Evolutionary conservation across 1,140 invertebrate genomes (phyloP).

Genomic region (Eueides isabella): DNA sequence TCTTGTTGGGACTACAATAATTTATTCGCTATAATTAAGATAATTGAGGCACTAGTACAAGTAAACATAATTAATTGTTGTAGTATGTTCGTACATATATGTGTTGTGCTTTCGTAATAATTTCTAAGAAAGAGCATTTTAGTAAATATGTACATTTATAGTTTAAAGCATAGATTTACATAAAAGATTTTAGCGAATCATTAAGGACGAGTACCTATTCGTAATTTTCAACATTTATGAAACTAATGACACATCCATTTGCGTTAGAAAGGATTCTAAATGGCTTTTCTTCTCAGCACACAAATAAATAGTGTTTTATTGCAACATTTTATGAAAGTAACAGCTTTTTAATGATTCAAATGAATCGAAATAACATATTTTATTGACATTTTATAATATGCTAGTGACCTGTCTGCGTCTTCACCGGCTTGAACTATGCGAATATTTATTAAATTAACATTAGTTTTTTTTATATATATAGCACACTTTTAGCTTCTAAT

Average conservation of each 20-base stretch:
- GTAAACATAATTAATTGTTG: neutral
- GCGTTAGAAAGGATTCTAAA: conserved; percentile 7
- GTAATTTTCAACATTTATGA: neutral
- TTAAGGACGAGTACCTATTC: neutral
- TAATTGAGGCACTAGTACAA: neutral
- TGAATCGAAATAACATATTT: neutral
- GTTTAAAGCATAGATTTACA: neutral
- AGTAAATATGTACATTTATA: neutral
- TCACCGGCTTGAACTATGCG: too few relatives aligned
- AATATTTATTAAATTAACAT: too few relatives aligned
- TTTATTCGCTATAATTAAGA: too few relatives aligned
- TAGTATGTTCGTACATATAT: neutral
- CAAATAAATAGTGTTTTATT: neutral
- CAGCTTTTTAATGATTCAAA: neutral
- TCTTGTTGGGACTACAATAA: too few relatives aligned
- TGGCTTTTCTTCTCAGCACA: neutral
- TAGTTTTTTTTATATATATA: too few relatives aligned
- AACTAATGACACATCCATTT: conserved; percentile 10
- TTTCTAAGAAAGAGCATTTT: neutral
- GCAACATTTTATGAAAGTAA: neutral
- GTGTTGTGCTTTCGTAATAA: neutral
- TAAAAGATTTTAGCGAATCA: conserved; percentile 3
- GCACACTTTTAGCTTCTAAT: too few relatives aligned
- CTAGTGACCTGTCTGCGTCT: too few relatives aligned
- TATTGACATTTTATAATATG: too few relatives aligned